Percentiles rank a stretch among this genome's conserved stretches.
Evolutionary conservation across 2,888 invertebrate species (phyloP).

Genomic region (Malachius bipustulatus): DNA sequence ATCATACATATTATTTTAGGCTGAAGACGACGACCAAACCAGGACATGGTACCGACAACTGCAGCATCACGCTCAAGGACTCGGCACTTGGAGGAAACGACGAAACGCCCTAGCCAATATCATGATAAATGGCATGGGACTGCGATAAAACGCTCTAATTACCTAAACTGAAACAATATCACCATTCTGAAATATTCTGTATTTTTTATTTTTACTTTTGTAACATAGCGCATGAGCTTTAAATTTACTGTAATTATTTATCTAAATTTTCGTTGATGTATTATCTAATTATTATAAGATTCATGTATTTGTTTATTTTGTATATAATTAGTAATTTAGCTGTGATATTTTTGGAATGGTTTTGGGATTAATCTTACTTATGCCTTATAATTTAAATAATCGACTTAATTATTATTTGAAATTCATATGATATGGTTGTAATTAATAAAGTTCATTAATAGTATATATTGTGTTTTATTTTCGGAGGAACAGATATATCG

Average conservation of each 20-base stretch:
- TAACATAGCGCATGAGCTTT: slow-evolving; percentile 18
- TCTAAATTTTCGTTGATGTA: slow-evolving; percentile 11
- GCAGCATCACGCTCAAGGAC: slow-evolving; percentile 82
- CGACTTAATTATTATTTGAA: too few relatives aligned
- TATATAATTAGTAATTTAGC: slow-evolving; percentile 38
- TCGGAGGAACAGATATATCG: not conserved
- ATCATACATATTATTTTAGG: too few relatives aligned
- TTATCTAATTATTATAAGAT: slow-evolving; percentile 11
- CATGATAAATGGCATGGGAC: slow-evolving; percentile 79
- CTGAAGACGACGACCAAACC: slow-evolving; percentile 76
- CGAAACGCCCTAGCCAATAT: slow-evolving; percentile 93
- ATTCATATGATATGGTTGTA: too few relatives aligned
- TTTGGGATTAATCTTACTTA: slow-evolving; percentile 20
- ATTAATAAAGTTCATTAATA: not conserved
- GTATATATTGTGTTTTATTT: not conserved
- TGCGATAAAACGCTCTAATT: slow-evolving; percentile 34
- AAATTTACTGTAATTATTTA: slow-evolving; percentile 15
- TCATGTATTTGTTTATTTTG: slow-evolving; percentile 18
- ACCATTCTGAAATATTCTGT: too few relatives aligned
- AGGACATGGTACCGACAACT: slow-evolving; percentile 82
- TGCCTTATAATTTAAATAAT: not conserved
- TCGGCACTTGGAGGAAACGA: slow-evolving; percentile 85
- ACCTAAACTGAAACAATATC: slow-evolving; percentile 13
- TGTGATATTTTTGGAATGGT: slow-evolving; percentile 38
- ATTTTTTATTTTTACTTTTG: slow-evolving; percentile 12